These are phyloP conservation scores for Malurus elegans DNA, from an alignment of 2,113 vertebrate genomes.

Conservation along the genomic window DNA sequence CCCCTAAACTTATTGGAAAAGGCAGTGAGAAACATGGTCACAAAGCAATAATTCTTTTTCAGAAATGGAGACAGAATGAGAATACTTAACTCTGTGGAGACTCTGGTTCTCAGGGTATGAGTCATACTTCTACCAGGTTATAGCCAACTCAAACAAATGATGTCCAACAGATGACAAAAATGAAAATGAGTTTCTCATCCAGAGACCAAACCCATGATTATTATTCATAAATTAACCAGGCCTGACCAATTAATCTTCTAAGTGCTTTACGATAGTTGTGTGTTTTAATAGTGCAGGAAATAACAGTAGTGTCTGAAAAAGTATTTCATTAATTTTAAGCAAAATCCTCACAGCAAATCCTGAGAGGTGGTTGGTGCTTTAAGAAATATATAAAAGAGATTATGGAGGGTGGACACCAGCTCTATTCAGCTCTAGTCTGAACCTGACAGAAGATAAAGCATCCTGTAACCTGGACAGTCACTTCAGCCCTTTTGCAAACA, in stretches of 20 bases:
- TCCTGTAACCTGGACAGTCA: not conserved
- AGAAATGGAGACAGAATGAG: slow-evolving; percentile 1
- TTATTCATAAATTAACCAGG: slow-evolving; percentile 42
- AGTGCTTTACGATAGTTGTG: not conserved
- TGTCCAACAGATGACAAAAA: slow-evolving; percentile 50
- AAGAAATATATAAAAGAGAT: not conserved
- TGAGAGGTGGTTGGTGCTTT: not conserved
- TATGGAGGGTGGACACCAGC: not conserved
- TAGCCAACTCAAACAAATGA: slow-evolving; percentile 50
- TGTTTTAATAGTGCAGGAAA: slow-evolving; percentile 16
- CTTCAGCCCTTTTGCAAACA: not conserved
- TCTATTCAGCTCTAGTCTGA: not conserved
- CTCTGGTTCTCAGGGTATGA: slow-evolving; percentile 34
- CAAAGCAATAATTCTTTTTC: not conserved
- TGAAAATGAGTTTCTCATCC: not conserved
- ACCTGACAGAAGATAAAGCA: not conserved
- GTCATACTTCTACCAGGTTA: slow-evolving; percentile 34
- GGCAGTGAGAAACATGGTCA: not conserved
- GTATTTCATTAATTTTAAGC: not conserved
- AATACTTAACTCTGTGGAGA: slow-evolving; percentile 7
- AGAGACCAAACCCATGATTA: slow-evolving; percentile 39
- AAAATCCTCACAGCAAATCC: not conserved
- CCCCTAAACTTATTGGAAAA: not conserved
- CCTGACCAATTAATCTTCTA: slow-evolving; percentile 24
- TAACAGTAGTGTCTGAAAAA: slow-evolving; percentile 18